These are phyloP conservation scores for Unio pictorum DNA, from an alignment of 2,888 invertebrate species.

Conservation along the genomic window DNA sequence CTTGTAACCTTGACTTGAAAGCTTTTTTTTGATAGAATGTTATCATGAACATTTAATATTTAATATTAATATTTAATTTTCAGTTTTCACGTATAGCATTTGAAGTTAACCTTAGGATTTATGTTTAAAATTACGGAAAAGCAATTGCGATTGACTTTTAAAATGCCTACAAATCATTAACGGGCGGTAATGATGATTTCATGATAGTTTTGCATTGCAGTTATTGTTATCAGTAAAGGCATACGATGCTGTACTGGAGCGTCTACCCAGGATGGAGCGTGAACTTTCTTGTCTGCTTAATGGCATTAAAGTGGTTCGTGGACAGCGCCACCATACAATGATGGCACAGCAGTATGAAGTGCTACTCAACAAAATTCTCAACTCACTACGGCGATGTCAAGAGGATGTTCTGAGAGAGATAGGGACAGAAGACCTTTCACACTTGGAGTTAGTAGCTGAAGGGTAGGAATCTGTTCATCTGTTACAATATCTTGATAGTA, in stretches of 20 bases:
- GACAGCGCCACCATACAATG: slow-evolving; percentile 91
- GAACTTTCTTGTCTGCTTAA: slow-evolving; percentile 84
- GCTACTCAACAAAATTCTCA: slow-evolving; percentile 86
- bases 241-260: slow-evolving; percentile 53
- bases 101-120: too few species aligned
- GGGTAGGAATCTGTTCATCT: slow-evolving; percentile 77
- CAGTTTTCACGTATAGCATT: too few species aligned
- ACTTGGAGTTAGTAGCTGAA: slow-evolving; percentile 89
- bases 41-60: too few species aligned
- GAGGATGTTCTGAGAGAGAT: slow-evolving; percentile 72
- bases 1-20: too few species aligned
- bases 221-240: slow-evolving; percentile 48
- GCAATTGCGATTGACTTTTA: too few species aligned
- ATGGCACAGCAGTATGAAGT: slow-evolving; percentile 89
- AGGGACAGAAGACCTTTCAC: slow-evolving; percentile 82
- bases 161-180: too few species aligned
- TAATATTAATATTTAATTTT: too few species aligned
- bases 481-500: not conserved
- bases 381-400: slow-evolving; percentile 85
- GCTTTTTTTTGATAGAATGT: too few species aligned
- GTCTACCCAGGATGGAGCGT: slow-evolving; percentile 61
- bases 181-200: not conserved
- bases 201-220: slow-evolving; percentile 38
- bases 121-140: too few species aligned
- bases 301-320: slow-evolving; percentile 82